Base-by-base conservation (phyloP, 2,888 invertebrate genomes). In the Halictus ligatus region DNA sequence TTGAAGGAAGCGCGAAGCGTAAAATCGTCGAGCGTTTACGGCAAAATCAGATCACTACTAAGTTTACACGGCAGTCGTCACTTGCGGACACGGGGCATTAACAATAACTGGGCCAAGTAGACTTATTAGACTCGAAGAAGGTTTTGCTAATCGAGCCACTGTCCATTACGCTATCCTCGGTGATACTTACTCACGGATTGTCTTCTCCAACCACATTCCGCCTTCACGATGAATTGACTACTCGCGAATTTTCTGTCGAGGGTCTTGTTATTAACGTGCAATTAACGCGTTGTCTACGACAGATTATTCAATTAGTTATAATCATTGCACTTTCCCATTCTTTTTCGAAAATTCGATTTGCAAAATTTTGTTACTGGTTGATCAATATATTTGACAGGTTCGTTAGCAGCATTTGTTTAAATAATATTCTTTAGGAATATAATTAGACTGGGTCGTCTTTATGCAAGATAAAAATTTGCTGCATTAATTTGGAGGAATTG, bases 61-160 rank as follows among this genome's bases (percentile, higher is more conserved):
- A 75, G 46, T 75, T 80, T 81, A 75, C 72, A 76, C 54, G 85
- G 75, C 79, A 73, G 77, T 89, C 75, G 80, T 25, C 80, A 78
- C 87, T 84, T 67, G 82, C 91, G 84, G 80, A 86, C 81, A 86
- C 80, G 83, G 82, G 91, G 81, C 86, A 90, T 90, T 90, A 88
- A 84, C 80, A 79, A 85, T 88, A 90, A 90, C 89, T 90, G 88
- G 90, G 90, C 86, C 91, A 90, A 89, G 88, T 87, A 87, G 85
- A 86, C 84, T 81, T 79, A 83, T 90, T 86, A 90, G 84, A 76
- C 81, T 79, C 77, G 85, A 84, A 87, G 90, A 89, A 90, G 83
- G 74, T 77, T 85, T 72, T 75, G 83, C 84, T 90, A 89, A 90
- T 87, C 90, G 80, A 90, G 87, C 71, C 81, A 77, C 81, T 69